phyloP scores from a whole-genome alignment of 1,140 invertebrate genomes.

The Nasonia vitripennis region DNA sequence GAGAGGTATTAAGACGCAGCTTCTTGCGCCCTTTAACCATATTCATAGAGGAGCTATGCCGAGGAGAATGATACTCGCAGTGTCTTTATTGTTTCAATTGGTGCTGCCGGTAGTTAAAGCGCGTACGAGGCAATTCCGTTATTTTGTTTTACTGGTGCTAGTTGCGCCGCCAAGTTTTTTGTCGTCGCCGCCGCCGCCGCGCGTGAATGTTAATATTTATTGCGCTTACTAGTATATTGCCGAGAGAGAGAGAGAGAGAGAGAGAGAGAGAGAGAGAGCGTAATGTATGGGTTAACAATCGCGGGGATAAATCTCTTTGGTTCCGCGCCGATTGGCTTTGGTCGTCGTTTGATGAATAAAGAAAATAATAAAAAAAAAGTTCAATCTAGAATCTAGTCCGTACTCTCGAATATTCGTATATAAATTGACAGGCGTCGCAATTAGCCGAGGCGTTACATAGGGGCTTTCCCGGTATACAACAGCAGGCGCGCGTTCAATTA shows the following conservation, averaged over 20 bases:
- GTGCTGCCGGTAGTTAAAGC: conserved; percentile 30
- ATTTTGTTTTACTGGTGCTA: background rate
- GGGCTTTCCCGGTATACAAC: conserved; percentile 33
- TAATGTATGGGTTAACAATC: background rate
- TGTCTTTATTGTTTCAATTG: conserved; percentile 51
- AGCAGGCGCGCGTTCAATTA: conserved; percentile 26
- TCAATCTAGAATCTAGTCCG: background rate
- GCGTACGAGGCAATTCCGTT: conserved; percentile 28
- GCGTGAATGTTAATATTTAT: conserved; percentile 33
- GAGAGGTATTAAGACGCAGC: conserved; percentile 54
- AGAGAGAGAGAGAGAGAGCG: background rate
- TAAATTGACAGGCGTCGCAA: conserved; percentile 46
- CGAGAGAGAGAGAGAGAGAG: too few species aligned
- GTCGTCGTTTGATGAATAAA: too few species aligned
- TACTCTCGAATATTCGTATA: conserved; percentile 12
- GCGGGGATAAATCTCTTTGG: background rate
- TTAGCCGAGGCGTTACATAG: conserved; percentile 23
- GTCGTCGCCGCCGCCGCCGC: background rate
- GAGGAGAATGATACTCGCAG: conserved; percentile 32
- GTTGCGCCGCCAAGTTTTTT: background rate
- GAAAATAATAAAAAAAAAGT: background rate
- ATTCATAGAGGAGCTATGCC: conserved; percentile 41
- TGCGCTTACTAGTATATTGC: background rate
- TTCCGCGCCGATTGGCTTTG: background rate
- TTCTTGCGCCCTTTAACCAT: conserved; percentile 46